A percentile compares a stretch with the other conserved stretches of the same genome.
Conservation (phyloP, 2,888 invertebrate genomes). For the Lasioglossum marginatum region DNA sequence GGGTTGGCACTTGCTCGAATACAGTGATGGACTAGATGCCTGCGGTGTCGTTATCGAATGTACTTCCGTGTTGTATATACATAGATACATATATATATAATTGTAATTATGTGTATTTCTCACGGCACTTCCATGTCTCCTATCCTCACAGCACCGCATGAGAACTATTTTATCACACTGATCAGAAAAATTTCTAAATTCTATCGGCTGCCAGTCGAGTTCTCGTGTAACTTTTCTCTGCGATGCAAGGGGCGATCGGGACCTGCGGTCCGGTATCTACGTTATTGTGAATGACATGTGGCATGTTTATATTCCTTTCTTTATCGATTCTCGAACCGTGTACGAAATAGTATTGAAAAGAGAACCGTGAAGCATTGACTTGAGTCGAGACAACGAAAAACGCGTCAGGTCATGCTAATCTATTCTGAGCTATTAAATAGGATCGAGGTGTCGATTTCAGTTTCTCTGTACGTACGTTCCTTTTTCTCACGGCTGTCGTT, state of each 20-base stretch:
- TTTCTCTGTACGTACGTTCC: neutral
- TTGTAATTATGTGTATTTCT: conserved; percentile 71
- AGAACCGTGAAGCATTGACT: neutral
- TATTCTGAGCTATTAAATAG: neutral
- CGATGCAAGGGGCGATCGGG: conserved; percentile 5
- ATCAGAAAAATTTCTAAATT: conserved; percentile 1
- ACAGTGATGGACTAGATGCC: conserved; percentile 50
- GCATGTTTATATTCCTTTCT: conserved; percentile 40
- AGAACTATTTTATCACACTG: conserved; percentile 42
- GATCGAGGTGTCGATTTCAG: conserved; percentile 14
- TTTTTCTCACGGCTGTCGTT: neutral
- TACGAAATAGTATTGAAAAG: neutral
- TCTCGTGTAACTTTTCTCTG: conserved; percentile 1
- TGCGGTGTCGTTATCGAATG: conserved; percentile 59
- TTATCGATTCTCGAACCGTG: neutral
- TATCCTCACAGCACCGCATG: conserved; percentile 83
- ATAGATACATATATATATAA: conserved; percentile 15
- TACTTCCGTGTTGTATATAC: conserved; percentile 58
- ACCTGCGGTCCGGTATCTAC: neutral
- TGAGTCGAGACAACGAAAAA: neutral
- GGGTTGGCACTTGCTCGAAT: conserved; percentile 35
- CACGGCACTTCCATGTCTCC: conserved; percentile 84
- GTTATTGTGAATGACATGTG: conserved; percentile 41
- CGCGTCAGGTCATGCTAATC: neutral
- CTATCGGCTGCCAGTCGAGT: conserved; percentile 13